These are phyloP conservation scores for Sitobion miscanthi DNA, from an alignment of 1,140 invertebrate genomes.

Conservation along the genomic window DNA sequence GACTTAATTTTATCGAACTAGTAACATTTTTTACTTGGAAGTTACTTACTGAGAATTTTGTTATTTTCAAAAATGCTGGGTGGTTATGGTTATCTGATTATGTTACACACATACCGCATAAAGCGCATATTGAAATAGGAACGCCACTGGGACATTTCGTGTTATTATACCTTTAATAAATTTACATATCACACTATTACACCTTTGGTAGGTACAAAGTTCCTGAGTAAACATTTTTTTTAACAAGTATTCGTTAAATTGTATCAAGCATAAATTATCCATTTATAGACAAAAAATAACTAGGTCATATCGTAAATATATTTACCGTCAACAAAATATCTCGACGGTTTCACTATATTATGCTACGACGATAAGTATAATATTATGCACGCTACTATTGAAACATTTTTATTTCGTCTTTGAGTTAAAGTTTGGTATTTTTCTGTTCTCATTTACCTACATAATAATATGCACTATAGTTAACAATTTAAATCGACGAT, in stretches of 20 bases:
- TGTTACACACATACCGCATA: not conserved
- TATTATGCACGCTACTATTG: not conserved
- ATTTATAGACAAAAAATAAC: not conserved
- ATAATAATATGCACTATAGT: not conserved
- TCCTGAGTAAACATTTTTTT: not conserved
- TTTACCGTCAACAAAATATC: not conserved
- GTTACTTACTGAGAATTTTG: not conserved
- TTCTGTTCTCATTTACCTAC: not conserved
- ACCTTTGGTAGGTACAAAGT: not conserved
- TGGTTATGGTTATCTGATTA: not conserved
- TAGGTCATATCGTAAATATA: not conserved
- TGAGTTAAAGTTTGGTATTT: not conserved
- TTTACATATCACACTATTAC: not conserved
- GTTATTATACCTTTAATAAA: constrained; percentile 5
- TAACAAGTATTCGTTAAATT: not conserved
- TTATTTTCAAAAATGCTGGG: not conserved
- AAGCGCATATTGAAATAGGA: not conserved
- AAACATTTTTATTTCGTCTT: not conserved
- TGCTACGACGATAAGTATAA: too few species aligned
- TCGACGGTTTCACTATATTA: not conserved
- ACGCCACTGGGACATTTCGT: not conserved
- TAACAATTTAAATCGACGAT: not conserved
- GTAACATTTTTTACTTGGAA: not conserved
- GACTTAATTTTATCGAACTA: too few species aligned
- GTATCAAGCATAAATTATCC: not conserved